Percentiles rank a stretch among this genome's conserved stretches.
Conservation (phyloP, 2,888 invertebrate species). For the Muscina levida region DNA sequence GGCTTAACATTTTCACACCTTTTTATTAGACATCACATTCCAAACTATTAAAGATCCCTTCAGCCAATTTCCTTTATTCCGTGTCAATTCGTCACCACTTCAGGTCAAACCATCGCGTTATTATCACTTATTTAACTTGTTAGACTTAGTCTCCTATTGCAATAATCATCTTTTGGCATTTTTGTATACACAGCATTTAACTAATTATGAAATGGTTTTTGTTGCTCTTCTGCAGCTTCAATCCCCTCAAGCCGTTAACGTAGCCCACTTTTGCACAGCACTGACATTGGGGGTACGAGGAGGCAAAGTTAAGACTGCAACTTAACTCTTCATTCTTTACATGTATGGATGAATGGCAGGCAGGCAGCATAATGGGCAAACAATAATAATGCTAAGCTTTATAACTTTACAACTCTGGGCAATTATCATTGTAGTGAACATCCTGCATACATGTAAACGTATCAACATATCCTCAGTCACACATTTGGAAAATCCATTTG, state of each 20-base stretch:
- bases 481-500: conserved; percentile 43
- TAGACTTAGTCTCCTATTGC: too few species aligned
- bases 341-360: not conserved
- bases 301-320: not conserved
- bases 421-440: conserved; percentile 29
- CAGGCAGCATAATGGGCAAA: conserved; percentile 34
- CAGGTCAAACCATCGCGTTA: too few species aligned
- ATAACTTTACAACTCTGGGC: conserved; percentile 48
- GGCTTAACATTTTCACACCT: too few species aligned
- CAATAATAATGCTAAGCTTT: conserved; percentile 52
- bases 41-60: too few species aligned
- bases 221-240: not conserved
- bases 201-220: conserved; percentile 61
- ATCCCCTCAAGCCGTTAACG: conserved; percentile 22
- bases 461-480: not conserved
- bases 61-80: too few species aligned
- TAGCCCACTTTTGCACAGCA: not conserved
- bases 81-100: too few species aligned
- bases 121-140: not conserved
- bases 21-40: too few species aligned
- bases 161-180: not conserved
- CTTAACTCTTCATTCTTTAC: not conserved
- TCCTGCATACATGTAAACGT: conserved; percentile 1
- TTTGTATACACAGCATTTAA: conserved; percentile 44
- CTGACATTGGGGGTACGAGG: not conserved